phyloP scores from a whole-genome alignment of 2,113 vertebrate species.

The Cathartes aura region DNA sequence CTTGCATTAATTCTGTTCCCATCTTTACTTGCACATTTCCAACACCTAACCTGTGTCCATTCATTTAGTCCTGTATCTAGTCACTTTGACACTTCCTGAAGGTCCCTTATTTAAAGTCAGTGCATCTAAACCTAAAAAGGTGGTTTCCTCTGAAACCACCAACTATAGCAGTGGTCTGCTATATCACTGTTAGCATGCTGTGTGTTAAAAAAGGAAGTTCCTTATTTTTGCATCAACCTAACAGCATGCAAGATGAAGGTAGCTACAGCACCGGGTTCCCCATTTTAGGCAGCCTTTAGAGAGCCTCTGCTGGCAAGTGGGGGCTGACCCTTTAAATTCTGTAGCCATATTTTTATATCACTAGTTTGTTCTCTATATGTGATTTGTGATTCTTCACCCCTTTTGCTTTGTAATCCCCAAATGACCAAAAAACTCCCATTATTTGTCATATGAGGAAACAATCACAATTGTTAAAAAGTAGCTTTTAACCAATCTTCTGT shows the following conservation, averaged over 20 bases:
- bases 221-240: neutral
- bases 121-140: neutral
- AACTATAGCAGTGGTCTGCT: neutral
- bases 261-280: neutral
- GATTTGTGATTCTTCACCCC: neutral
- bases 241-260: neutral
- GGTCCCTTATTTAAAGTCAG: neutral
- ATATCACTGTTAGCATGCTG: neutral
- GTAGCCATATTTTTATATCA: neutral
- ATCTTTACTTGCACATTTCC: neutral
- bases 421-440: neutral
- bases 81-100: neutral
- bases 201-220: neutral
- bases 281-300: neutral
- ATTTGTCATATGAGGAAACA: neutral
- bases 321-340: neutral
- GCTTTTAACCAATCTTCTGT: neutral
- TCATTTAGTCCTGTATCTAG: neutral
- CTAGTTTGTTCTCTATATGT: neutral
- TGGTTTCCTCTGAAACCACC: neutral
- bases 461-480: neutral
- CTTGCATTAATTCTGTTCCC: neutral
- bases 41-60: neutral
- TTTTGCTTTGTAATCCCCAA: neutral
- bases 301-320: neutral